These are phyloP conservation scores for Phocides pigmalion DNA, from an alignment of 1,140 invertebrate genomes.

Conservation along the genomic window DNA sequence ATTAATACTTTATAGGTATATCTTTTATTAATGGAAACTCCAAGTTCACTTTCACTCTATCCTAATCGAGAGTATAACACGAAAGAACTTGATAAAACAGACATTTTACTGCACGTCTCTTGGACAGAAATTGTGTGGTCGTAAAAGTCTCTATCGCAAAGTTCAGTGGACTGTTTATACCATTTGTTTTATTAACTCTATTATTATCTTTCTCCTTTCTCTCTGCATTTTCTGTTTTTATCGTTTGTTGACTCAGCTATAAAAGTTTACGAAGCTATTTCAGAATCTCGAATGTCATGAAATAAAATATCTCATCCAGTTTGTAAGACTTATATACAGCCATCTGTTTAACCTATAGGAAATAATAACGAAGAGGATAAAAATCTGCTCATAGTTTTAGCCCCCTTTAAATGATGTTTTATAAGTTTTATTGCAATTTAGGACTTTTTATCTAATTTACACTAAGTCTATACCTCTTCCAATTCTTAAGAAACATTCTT, in stretches of 20 bases:
- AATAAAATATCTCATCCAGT: background rate
- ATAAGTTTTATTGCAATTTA: too few relatives aligned
- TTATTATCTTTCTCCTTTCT: conserved; percentile 1
- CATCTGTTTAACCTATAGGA: background rate
- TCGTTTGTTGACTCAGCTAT: background rate
- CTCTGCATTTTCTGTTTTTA: conserved; percentile 8
- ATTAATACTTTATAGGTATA: too few relatives aligned
- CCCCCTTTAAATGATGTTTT: too few relatives aligned
- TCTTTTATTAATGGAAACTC: too few relatives aligned
- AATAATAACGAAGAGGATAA: too few relatives aligned
- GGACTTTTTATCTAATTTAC: too few relatives aligned
- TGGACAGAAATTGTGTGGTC: conserved; percentile 2
- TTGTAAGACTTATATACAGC: background rate
- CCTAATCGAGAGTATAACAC: background rate
- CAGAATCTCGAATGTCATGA: background rate
- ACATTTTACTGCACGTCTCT: conserved; percentile 3
- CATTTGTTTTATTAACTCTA: background rate
- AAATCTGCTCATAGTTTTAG: too few relatives aligned
- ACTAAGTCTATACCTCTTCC: too few relatives aligned
- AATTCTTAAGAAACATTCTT: too few relatives aligned
- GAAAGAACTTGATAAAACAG: background rate
- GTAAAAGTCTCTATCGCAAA: conserved; percentile 15
- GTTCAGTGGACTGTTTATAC: conserved; percentile 8
- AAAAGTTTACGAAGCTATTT: conserved; percentile 17
- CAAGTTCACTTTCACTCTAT: background rate